These are phyloP conservation scores for Plutomurus gul DNA, from an alignment of 1,140 invertebrate genomes.

Conservation along the genomic window DNA sequence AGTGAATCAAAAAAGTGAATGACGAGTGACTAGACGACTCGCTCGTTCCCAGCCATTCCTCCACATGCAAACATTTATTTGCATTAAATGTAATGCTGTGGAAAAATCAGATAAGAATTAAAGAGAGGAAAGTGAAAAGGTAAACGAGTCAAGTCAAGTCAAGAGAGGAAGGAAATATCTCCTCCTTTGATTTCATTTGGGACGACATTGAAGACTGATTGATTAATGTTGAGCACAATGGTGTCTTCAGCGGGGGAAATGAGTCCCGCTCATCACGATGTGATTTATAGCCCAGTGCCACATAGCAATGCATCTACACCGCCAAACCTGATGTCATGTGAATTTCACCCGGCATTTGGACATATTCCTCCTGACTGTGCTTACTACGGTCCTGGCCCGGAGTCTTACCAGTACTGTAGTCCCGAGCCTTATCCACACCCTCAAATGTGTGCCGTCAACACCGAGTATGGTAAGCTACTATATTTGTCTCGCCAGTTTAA, in stretches of 20 bases:
- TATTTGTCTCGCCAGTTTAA: neutral
- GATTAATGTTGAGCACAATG: conserved; percentile 53
- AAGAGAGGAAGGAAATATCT: conserved; percentile 15
- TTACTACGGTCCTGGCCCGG: conserved; percentile 46
- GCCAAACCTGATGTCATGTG: conserved; percentile 49
- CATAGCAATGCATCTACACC: conserved; percentile 45
- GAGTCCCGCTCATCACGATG: conserved; percentile 48
- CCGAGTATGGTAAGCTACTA: conserved; percentile 52
- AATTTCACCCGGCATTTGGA: conserved; percentile 50
- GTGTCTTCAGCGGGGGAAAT: conserved; percentile 52
- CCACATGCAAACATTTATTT: conserved; percentile 14
- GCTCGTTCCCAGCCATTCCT: conserved; percentile 9
- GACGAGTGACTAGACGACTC: neutral
- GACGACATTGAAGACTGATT: conserved; percentile 29
- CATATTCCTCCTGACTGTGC: conserved; percentile 47
- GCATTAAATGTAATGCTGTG: conserved; percentile 11
- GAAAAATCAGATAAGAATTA: conserved; percentile 19
- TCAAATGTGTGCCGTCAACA: conserved; percentile 52
- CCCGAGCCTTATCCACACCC: conserved; percentile 47
- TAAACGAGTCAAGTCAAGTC: neutral
- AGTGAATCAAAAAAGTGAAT: neutral
- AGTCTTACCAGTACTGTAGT: conserved; percentile 48
- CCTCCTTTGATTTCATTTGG: conserved; percentile 8
- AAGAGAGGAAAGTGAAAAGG: conserved; percentile 4
- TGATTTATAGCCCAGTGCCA: conserved; percentile 51